phyloP scores from a whole-genome alignment of 2,888 invertebrate species.

The Pachydiplax longipennis region DNA sequence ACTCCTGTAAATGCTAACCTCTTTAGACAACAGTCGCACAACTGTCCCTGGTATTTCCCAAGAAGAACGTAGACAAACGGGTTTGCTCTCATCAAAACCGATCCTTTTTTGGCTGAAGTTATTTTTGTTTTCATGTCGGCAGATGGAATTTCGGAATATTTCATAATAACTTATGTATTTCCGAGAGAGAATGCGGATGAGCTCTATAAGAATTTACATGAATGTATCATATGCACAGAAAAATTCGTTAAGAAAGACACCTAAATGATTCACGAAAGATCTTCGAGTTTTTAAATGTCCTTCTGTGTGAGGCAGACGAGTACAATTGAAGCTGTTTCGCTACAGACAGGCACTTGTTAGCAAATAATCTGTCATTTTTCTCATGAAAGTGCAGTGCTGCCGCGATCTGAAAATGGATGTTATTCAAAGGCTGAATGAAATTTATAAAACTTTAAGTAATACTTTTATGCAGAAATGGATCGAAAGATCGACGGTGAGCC shows the following conservation, averaged over 20 bases:
- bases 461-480: conserved; percentile 57
- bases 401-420: conserved; percentile 57
- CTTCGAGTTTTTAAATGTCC: no score
- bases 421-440: conserved; percentile 57
- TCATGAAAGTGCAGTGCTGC: conserved; percentile 23
- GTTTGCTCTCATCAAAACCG: conserved; percentile 73
- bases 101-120: conserved; percentile 66
- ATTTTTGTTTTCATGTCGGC: neutral
- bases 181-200: no score
- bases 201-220: no score
- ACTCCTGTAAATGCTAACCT: conserved; percentile 64
- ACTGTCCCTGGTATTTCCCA: conserved; percentile 71
- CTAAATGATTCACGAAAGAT: no score
- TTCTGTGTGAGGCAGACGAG: no score
- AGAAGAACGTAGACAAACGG: conserved; percentile 79
- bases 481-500: neutral
- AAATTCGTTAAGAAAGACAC: no score
- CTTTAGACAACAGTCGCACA: conserved; percentile 80
- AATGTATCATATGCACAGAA: no score
- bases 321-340: neutral
- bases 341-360: conserved; percentile 20
- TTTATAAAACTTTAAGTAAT: conserved; percentile 56
- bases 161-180: no score
- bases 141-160: no score
- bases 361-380: conserved; percentile 1